These are phyloP conservation scores for Neofelis nebulosa DNA, from an alignment of 2,113 vertebrate genomes.

Conservation along the genomic window DNA sequence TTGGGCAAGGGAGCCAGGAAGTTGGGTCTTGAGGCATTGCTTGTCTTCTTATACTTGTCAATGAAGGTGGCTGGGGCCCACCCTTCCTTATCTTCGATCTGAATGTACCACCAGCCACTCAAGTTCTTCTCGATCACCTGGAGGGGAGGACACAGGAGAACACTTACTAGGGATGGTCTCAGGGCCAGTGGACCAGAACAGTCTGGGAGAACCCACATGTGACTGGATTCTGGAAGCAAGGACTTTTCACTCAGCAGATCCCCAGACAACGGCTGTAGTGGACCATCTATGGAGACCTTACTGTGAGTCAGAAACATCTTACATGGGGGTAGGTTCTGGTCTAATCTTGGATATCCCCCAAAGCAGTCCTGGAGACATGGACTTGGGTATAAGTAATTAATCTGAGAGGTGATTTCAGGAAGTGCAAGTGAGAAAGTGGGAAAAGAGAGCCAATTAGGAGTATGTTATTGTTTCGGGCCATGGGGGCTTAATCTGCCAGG, in stretches of 20 bases:
- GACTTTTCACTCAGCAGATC: background rate
- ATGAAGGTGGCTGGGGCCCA: conserved; percentile 98
- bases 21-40: conserved; percentile 93
- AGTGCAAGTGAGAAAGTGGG: background rate
- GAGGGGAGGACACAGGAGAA: background rate
- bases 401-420: background rate
- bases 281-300: background rate
- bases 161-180: background rate
- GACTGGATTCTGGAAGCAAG: background rate
- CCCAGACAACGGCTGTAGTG: background rate
- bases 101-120: conserved; percentile 99
- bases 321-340: accelerated
- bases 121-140: conserved; percentile 98
- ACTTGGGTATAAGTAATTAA: background rate
- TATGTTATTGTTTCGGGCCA: background rate
- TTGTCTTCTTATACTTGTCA: conserved; percentile 99
- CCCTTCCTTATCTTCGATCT: conserved; percentile 98
- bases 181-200: accelerated
- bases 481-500: background rate
- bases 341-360: background rate
- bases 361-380: background rate
- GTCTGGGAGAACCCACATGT: background rate
- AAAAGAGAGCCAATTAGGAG: background rate
- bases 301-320: background rate
- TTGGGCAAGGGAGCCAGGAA: conserved; percentile 94